Conservation (phyloP, 1,140 invertebrate genomes). For the Anoplophora glabripennis region DNA sequence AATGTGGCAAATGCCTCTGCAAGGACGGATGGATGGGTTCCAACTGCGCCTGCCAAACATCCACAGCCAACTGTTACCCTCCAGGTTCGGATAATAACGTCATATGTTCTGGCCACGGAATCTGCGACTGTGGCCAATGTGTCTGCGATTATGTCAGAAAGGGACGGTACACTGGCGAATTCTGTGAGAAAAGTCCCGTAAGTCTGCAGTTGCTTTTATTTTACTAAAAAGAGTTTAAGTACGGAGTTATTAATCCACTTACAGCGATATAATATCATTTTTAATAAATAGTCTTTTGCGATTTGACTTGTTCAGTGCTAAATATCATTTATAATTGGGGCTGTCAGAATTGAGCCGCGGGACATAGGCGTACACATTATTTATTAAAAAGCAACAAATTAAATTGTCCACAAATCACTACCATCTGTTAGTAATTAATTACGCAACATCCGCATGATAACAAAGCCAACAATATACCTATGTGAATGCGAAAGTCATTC, state of each 20-base stretch:
- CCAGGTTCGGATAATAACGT: constrained; percentile 50
- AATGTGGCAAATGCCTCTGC: constrained; percentile 67
- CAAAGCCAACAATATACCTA: no score
- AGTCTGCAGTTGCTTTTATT: constrained; percentile 23
- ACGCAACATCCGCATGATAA: no score
- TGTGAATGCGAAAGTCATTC: no score
- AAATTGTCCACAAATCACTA: no score
- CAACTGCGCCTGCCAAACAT: constrained; percentile 66
- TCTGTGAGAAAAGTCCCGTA: constrained; percentile 63
- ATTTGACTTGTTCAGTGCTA: no score
- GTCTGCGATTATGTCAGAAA: constrained; percentile 54
- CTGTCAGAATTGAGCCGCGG: no score
- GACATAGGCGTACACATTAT: no score
- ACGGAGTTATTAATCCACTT: no score
- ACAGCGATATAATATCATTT: no score
- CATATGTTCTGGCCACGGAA: constrained; percentile 61
- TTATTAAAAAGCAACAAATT: no score
- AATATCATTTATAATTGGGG: no score
- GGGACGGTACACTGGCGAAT: constrained; percentile 58
- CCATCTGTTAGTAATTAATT: no score
- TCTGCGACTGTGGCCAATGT: constrained; percentile 64
- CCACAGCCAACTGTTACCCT: constrained; percentile 59
- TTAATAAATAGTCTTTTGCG: background rate
- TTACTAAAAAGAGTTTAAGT: background rate
- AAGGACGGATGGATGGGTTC: constrained; percentile 58